These are phyloP conservation scores for Grammomys surdaster DNA, from an alignment of 2,113 vertebrate genomes.

Conservation along the genomic window DNA sequence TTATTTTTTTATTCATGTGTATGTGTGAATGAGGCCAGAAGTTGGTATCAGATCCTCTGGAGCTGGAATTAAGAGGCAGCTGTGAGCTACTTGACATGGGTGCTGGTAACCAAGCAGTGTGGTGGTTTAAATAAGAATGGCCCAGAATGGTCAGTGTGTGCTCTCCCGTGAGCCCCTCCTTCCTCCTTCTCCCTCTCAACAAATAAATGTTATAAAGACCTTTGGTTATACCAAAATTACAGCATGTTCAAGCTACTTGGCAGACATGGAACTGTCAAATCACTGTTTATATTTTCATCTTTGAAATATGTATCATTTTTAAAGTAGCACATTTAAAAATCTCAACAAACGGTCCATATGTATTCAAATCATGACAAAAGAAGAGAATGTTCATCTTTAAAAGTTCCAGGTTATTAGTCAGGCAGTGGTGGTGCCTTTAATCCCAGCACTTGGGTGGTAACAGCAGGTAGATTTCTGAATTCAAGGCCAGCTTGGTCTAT, in stretches of 20 bases:
- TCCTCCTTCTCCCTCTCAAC: background rate
- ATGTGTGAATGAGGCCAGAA: background rate
- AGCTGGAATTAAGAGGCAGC: background rate
- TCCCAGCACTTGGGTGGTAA: background rate
- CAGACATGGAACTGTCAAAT: background rate
- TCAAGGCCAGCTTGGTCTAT: background rate
- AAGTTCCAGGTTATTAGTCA: background rate
- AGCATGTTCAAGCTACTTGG: conserved; percentile 12
- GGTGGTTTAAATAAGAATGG: background rate
- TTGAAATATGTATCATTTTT: conserved; percentile 18
- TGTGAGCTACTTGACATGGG: background rate
- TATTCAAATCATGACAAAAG: conserved; percentile 1
- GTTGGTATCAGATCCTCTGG: too few species aligned
- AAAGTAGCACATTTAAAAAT: background rate
- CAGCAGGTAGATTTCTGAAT: background rate
- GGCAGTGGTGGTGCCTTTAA: background rate
- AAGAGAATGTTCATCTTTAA: background rate
- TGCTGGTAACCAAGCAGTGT: background rate
- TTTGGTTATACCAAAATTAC: conserved; percentile 1
- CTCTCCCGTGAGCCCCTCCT: too few species aligned
- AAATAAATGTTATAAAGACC: conserved; percentile 61
- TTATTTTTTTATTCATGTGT: background rate
- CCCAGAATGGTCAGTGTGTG: too few species aligned
- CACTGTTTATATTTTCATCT: background rate
- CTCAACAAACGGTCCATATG: conserved; percentile 32